Base-by-base conservation (phyloP, 2,113 vertebrate genomes). In the Amblyornis subalaris region DNA sequence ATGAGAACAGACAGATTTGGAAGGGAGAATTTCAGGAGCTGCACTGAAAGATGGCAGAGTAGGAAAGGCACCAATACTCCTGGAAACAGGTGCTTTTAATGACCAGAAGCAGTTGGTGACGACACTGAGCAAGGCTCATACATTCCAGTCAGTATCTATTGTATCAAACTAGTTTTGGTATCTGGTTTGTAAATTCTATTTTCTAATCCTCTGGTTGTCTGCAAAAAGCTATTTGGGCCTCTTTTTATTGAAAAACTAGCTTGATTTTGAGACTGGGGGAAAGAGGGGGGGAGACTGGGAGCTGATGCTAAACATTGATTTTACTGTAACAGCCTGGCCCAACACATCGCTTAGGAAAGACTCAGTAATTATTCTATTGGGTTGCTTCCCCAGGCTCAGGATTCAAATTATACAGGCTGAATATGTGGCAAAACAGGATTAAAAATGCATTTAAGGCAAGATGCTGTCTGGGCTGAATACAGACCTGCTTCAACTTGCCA, bases 391-490 rank as follows among this genome's bases (percentile, higher is more conserved):
- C 72, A 71, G 72, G 72, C 92, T 93, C 94, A 64, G 69, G 60
- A 90, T 88, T 90, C 95, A 86, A 86, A 93, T 96, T 77, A 93
- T 51, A 26, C 54, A 85, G 82, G 28, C 60, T 76, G 75, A 74
- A 45, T 88, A 55, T 94, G 88, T 82, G 67, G 75, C 88, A 88
- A 91, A 96, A 90, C 64, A 93, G 84, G 38, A 85, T 95, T 79
- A 48, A 88, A 91, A 83, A 79, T 42, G 60, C n/a, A 64, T 91
- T 91, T 91, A 85, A 93, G 85, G 50, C 70, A 65, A 91, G 74
- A 76, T 77, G 54, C 71, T 91, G 66, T 51, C 89, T 92, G 47
- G 65, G 71, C 54, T 85, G 67, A 72, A 76, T 40, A 21, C 71
- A 89, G 47, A 73, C 35, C 47, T 8, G 3, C 54, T 66, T 62